Evolutionary conservation across 2,113 vertebrate species (phyloP).

Genomic region (Hippocampus guttulatus): DNA sequence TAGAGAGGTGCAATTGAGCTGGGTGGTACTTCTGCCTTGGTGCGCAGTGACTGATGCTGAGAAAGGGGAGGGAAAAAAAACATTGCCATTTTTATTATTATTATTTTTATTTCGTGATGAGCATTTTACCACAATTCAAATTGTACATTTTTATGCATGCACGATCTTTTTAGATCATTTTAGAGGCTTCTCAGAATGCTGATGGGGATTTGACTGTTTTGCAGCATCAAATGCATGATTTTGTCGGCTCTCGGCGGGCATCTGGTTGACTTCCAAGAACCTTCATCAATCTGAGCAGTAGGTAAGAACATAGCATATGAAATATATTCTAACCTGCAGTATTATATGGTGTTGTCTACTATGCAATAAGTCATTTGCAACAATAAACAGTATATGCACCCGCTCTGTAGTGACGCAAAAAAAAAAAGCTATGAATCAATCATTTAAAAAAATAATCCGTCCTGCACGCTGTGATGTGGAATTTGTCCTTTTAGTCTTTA

Average conservation of each 20-base stretch:
- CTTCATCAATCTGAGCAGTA: conserved; percentile 40
- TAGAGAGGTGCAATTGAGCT: conserved; percentile 39
- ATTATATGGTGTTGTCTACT: neutral
- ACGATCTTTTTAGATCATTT: neutral
- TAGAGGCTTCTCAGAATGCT: conserved; percentile 6
- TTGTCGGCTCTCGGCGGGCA: conserved; percentile 21
- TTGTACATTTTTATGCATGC: conserved; percentile 27
- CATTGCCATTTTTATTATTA: neutral
- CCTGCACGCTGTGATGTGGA: neutral
- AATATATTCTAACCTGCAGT: neutral
- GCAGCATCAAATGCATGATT: conserved; percentile 50
- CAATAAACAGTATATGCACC: conserved; percentile 14
- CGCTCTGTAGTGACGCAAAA: conserved; percentile 3
- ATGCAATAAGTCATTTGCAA: neutral
- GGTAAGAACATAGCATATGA: conserved; percentile 41
- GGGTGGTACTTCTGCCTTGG: conserved; percentile 39
- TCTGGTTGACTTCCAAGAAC: conserved; percentile 13
- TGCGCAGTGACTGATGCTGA: conserved; percentile 54
- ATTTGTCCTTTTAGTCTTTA: neutral
- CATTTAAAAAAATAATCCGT: neutral
- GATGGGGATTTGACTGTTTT: conserved; percentile 11
- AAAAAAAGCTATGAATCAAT: conserved; percentile 11
- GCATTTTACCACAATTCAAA: conserved; percentile 23
- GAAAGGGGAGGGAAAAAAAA: neutral
- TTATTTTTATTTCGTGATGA: conserved; percentile 29